Evolutionary conservation across 2,888 invertebrate genomes (phyloP).

Genomic region (Brachyptera risi): DNA sequence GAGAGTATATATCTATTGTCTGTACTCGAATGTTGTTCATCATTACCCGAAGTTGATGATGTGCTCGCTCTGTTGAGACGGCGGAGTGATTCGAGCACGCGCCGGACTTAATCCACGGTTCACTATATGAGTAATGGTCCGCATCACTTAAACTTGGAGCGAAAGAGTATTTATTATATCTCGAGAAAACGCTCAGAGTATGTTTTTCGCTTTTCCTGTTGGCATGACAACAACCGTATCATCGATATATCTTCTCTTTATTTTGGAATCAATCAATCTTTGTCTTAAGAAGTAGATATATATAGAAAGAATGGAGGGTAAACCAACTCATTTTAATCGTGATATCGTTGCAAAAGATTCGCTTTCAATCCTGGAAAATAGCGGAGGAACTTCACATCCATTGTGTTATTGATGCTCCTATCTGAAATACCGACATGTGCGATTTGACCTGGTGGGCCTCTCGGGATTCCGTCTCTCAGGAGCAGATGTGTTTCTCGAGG

Average conservation of each 20-base stretch:
- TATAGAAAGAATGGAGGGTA: background rate
- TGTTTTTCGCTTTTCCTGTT: slow-evolving; percentile 7
- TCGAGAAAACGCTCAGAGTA: slow-evolving; percentile 8
- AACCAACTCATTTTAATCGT: slow-evolving; percentile 9
- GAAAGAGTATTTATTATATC: slow-evolving; percentile 10
- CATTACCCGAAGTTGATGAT: background rate
- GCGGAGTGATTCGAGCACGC: background rate
- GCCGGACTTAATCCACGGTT: background rate
- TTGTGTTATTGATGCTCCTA: slow-evolving; percentile 20
- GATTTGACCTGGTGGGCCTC: slow-evolving; percentile 13
- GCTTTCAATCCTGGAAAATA: slow-evolving; percentile 3
- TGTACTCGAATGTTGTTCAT: too few species aligned
- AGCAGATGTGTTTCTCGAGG: slow-evolving; percentile 12
- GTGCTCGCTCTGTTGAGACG: background rate
- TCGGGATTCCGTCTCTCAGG: background rate
- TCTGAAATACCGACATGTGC: slow-evolving; percentile 10
- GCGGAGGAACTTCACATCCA: slow-evolving; percentile 1
- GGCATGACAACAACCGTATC: slow-evolving; percentile 6
- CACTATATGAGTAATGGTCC: slow-evolving; percentile 7
- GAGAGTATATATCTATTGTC: too few species aligned
- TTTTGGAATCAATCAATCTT: slow-evolving; percentile 17
- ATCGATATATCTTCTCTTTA: slow-evolving; percentile 21
- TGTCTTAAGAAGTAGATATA: background rate
- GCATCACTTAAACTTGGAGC: slow-evolving; percentile 8
- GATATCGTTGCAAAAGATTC: slow-evolving; percentile 15